Evolutionary conservation across 2,797 vertebrate genomes (phyloP).

Genomic region (Schizopygopsis pylzovi): DNA sequence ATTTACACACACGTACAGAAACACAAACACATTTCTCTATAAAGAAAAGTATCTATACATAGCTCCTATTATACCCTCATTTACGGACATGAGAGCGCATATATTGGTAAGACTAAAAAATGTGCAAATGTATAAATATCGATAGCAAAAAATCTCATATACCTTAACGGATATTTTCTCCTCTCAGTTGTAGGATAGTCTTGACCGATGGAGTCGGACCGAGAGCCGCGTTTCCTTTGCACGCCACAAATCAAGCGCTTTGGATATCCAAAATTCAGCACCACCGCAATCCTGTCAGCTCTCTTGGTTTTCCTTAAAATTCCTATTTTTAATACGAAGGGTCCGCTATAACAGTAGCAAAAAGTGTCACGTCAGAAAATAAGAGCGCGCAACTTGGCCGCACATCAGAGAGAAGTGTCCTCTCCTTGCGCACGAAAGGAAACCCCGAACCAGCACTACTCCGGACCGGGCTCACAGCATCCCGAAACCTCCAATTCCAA

Average conservation of each 20-base stretch:
- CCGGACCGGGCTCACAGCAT: conserved; percentile 66
- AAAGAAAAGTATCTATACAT: neutral
- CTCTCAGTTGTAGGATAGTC: conserved; percentile 64
- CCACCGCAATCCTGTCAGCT: conserved; percentile 50
- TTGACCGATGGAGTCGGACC: conserved; percentile 71
- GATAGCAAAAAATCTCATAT: conserved; percentile 63
- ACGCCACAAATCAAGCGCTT: conserved; percentile 64
- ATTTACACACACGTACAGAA: neutral
- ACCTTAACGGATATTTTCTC: conserved; percentile 72
- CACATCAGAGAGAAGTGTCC: conserved; percentile 61
- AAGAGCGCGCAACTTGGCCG: conserved; percentile 51
- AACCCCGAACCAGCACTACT: conserved; percentile 60
- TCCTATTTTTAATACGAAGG: conserved; percentile 48
- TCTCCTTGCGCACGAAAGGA: conserved; percentile 58
- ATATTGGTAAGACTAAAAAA: neutral
- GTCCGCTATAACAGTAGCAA: conserved; percentile 61
- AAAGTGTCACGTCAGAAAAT: conserved; percentile 42
- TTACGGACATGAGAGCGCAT: neutral
- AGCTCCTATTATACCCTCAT: neutral
- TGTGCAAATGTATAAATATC: neutral
- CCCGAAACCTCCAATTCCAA: conserved; percentile 58
- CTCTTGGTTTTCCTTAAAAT: conserved; percentile 65
- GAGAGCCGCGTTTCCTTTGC: conserved; percentile 68
- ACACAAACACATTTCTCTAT: neutral
- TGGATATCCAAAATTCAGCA: conserved; percentile 67